These are phyloP conservation scores for Drosophila kikkawai DNA, from an alignment of 1,140 invertebrate genomes.

Conservation along the genomic window DNA sequence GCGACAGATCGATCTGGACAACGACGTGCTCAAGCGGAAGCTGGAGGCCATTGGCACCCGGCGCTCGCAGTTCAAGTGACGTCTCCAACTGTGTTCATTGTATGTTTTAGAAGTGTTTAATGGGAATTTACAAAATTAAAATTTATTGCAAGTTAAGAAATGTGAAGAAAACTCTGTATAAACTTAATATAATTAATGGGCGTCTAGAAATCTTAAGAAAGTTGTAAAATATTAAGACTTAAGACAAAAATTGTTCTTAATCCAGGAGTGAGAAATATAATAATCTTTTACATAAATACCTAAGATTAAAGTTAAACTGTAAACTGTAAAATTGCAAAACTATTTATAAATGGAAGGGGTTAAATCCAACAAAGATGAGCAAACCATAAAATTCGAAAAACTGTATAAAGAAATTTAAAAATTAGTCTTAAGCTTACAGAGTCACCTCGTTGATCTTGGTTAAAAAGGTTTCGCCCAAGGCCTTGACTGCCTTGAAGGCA, in stretches of 20 bases:
- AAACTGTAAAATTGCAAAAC: neutral
- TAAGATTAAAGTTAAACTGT: neutral
- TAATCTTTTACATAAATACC: neutral
- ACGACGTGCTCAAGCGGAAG: constrained; percentile 78
- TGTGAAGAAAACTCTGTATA: constrained; percentile 25
- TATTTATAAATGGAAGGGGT: neutral
- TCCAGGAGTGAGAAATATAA: constrained; percentile 7
- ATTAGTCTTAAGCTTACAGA: constrained; percentile 18
- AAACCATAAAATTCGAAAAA: neutral
- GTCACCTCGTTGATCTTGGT: constrained; percentile 63
- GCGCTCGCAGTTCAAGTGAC: constrained; percentile 63
- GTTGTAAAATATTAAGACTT: constrained; percentile 4
- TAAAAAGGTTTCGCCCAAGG: constrained; percentile 64
- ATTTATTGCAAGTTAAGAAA: constrained; percentile 70
- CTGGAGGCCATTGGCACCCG: constrained; percentile 74
- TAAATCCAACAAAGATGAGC: neutral
- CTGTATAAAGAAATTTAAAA: neutral
- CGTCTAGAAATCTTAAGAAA: neutral
- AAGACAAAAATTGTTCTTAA: neutral
- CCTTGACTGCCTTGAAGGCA: constrained; percentile 77
- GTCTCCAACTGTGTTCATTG: constrained; percentile 55
- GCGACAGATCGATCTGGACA: constrained; percentile 80
- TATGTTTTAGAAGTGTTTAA: constrained; percentile 64
- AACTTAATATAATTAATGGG: constrained; percentile 7
- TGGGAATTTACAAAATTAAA: constrained; percentile 77